A percentile compares a stretch with the other conserved stretches of the same genome.
phyloP scores from a whole-genome alignment of 2,797 vertebrate genomes.

The Pelobates cultripes region DNA sequence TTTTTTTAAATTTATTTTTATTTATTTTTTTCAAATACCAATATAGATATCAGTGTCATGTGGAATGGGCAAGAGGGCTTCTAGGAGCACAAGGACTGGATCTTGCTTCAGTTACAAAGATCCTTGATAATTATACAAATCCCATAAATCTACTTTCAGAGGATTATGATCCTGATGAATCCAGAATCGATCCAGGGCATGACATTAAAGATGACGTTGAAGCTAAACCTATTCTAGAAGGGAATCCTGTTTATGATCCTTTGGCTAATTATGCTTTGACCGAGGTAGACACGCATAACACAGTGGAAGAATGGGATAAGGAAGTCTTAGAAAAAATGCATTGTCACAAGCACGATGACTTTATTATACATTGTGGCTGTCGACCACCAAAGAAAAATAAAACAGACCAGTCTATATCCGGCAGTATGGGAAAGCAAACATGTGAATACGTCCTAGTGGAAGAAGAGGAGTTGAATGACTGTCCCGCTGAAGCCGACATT shows the following conservation, averaged over 20 bases:
- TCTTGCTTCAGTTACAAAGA: constrained; percentile 60
- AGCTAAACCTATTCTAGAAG: constrained; percentile 58
- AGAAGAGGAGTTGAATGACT: constrained; percentile 58
- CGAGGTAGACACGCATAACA: constrained; percentile 26
- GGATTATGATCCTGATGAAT: not conserved
- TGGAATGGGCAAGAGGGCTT: constrained; percentile 74
- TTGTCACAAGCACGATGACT: constrained; percentile 55
- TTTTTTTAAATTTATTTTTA: no score
- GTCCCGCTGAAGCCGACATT: constrained; percentile 36
- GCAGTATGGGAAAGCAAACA: not conserved
- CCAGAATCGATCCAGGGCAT: not conserved
- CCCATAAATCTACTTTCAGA: constrained; percentile 63
- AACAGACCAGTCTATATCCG: not conserved
- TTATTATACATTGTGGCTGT: constrained; percentile 43
- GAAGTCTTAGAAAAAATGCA: constrained; percentile 24
- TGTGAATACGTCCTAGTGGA: constrained; percentile 76
- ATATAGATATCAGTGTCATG: constrained; percentile 77
- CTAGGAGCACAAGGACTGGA: constrained; percentile 78
- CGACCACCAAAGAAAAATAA: constrained; percentile 40
- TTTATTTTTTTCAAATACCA: not conserved
- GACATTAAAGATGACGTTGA: not conserved
- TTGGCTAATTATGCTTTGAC: constrained; percentile 19
- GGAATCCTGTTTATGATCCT: constrained; percentile 50
- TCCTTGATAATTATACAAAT: constrained; percentile 70
- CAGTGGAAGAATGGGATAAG: not conserved